A percentile compares a stretch with the other conserved stretches of the same genome.
Conservation (phyloP, 2,888 invertebrate genomes). For the Drosophila infuscata region DNA sequence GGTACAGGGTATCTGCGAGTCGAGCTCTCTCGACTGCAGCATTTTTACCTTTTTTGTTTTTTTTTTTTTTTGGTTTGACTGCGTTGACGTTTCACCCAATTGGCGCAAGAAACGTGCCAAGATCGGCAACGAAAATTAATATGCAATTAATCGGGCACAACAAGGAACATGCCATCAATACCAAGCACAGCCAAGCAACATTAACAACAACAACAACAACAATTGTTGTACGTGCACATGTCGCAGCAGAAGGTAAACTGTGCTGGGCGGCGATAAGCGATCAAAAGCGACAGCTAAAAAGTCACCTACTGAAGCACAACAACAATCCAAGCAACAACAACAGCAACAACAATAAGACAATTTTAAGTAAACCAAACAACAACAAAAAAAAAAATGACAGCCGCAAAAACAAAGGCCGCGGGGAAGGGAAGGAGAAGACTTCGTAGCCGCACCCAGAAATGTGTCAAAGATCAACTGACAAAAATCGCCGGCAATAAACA, state of each 20-base stretch:
- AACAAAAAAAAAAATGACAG: conserved; percentile 9
- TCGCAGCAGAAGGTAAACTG: conserved; percentile 54
- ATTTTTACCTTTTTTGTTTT: neutral
- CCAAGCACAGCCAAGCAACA: conserved; percentile 41
- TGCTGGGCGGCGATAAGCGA: conserved; percentile 67
- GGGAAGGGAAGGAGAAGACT: conserved; percentile 25
- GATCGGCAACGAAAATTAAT: conserved; percentile 76
- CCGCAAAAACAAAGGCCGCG: neutral
- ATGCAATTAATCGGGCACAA: conserved; percentile 81
- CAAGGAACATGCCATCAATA: conserved; percentile 77
- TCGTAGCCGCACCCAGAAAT: conserved; percentile 76
- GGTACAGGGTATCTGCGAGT: neutral
- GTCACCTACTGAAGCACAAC: conserved; percentile 73
- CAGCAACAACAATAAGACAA: conserved; percentile 32
- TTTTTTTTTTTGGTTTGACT: conserved; percentile 9
- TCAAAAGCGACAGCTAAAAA: conserved; percentile 68
- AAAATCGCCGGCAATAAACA: conserved; percentile 75
- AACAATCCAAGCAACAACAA: conserved; percentile 32
- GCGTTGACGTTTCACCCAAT: conserved; percentile 70
- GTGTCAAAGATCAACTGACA: conserved; percentile 82
- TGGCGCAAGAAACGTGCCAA: conserved; percentile 76
- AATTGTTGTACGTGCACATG: conserved; percentile 77
- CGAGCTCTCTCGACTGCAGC: neutral
- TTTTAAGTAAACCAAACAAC: conserved; percentile 43
- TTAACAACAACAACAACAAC: conserved; percentile 37